Conservation (phyloP, 2,888 invertebrate genomes). For the Tuberolachnus salignus region DNA sequence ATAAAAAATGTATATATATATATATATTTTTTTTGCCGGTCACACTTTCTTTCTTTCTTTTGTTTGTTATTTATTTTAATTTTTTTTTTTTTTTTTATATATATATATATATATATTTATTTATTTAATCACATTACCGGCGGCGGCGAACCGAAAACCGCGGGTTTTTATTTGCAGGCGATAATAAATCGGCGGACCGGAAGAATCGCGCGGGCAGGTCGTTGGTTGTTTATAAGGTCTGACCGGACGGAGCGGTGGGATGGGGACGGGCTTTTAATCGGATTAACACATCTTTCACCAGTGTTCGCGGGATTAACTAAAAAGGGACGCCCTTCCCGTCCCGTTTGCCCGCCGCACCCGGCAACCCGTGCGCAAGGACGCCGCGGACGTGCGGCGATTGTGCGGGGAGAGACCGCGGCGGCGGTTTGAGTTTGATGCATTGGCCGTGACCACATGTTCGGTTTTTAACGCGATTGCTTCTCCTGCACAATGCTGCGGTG, state of each 20-base stretch:
- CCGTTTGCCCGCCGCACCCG: background rate
- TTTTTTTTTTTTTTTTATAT: too few relatives aligned
- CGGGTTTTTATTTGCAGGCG: constrained; percentile 32
- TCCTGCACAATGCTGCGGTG: background rate
- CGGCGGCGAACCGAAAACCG: constrained; percentile 13
- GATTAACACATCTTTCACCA: constrained; percentile 55
- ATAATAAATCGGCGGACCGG: constrained; percentile 55
- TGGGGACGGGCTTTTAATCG: constrained; percentile 45
- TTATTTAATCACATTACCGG: constrained; percentile 52
- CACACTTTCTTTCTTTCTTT: too few relatives aligned
- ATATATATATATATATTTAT: constrained; percentile 5
- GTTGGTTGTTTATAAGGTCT: too few relatives aligned
- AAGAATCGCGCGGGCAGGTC: constrained; percentile 27
- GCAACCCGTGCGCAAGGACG: background rate
- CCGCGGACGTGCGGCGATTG: background rate
- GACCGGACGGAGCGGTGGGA: background rate
- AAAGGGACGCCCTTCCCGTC: constrained; percentile 17
- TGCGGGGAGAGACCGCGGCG: background rate
- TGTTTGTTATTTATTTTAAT: too few relatives aligned
- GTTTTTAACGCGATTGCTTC: constrained; percentile 53
- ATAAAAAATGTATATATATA: too few relatives aligned
- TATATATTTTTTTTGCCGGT: too few relatives aligned
- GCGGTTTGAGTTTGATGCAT: constrained; percentile 43
- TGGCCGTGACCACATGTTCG: constrained; percentile 54
- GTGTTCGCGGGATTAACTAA: constrained; percentile 42